Conservation (phyloP, 2,888 invertebrate genomes). For the Panorpa germanica region DNA sequence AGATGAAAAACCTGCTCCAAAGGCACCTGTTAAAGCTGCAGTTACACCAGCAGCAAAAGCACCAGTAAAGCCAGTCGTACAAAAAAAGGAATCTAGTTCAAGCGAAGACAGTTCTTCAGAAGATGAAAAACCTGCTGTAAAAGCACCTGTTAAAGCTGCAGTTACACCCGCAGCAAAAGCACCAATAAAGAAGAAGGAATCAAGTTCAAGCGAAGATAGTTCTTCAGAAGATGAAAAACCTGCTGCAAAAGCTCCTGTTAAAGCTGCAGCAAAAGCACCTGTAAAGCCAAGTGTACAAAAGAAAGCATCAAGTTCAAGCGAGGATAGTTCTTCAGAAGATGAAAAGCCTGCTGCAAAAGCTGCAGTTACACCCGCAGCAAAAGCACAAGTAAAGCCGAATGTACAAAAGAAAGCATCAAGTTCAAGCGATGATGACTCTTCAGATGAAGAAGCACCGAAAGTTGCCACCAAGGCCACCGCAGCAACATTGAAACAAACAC, state of each 20-base stretch:
- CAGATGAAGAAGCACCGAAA: constrained; percentile 10
- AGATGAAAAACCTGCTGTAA: constrained; percentile 14
- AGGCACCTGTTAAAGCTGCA: constrained; percentile 15
- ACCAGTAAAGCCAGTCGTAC: constrained; percentile 10
- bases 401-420: constrained; percentile 14
- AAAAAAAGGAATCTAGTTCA: constrained; percentile 21
- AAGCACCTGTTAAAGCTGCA: constrained; percentile 12
- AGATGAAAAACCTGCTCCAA: constrained; percentile 16
- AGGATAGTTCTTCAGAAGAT: constrained; percentile 15
- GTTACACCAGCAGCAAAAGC: constrained; percentile 13
- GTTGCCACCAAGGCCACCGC: constrained; percentile 10
- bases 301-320: constrained; percentile 14
- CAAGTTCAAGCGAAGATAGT: constrained; percentile 25
- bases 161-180: constrained; percentile 12
- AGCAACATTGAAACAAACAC: constrained; percentile 10
- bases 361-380: constrained; percentile 12
- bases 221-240: constrained; percentile 21
- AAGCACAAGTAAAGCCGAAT: constrained; percentile 11
- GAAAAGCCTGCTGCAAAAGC: constrained; percentile 19
- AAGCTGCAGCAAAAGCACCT: constrained; percentile 12
- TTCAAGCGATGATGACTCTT: constrained; percentile 12
- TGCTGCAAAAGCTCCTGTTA: constrained; percentile 15
- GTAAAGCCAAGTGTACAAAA: constrained; percentile 13
- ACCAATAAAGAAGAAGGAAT: constrained; percentile 19
- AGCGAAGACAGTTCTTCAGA: constrained; percentile 23